Evolutionary conservation across 2,797 vertebrate genomes (phyloP).

Genomic region (Pyrocephalus nanus): DNA sequence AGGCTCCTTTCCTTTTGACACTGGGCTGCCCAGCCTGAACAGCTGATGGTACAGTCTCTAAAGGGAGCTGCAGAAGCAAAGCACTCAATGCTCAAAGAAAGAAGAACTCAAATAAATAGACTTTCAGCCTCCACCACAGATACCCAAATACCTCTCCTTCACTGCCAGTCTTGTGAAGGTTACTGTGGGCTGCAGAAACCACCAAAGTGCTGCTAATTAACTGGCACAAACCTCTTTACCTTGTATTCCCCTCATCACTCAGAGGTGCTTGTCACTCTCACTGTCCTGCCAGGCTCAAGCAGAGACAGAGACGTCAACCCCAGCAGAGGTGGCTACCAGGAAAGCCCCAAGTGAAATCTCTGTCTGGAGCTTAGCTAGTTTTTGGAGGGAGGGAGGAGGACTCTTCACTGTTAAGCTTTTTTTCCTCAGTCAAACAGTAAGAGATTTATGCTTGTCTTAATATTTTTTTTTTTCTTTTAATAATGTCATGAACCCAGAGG

Average conservation of each 20-base stretch:
- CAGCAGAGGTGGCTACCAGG: neutral
- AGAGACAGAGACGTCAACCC: neutral
- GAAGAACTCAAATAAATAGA: neutral
- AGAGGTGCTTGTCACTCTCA: neutral
- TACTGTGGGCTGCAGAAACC: constrained; percentile 1
- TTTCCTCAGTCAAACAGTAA: neutral
- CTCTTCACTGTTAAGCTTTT: neutral
- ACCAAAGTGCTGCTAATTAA: neutral
- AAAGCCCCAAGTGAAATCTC: neutral
- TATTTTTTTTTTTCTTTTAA: neutral
- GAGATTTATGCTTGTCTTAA: neutral
- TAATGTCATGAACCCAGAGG: neutral
- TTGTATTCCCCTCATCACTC: neutral
- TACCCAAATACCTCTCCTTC: constrained; percentile 4
- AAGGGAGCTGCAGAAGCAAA: neutral
- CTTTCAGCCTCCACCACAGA: neutral
- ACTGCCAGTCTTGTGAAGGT: neutral
- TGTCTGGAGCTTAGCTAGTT: neutral
- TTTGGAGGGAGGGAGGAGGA: neutral
- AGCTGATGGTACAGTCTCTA: neutral
- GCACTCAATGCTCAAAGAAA: neutral
- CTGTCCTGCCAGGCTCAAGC: neutral
- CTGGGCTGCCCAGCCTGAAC: neutral
- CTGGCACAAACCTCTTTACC: neutral
- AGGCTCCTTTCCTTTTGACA: neutral